A percentile compares a stretch with the other conserved stretches of the same genome.
These are phyloP conservation scores for Botrylloides violaceus DNA, from an alignment of 23 tunicate genomes.

Conservation along the genomic window DNA sequence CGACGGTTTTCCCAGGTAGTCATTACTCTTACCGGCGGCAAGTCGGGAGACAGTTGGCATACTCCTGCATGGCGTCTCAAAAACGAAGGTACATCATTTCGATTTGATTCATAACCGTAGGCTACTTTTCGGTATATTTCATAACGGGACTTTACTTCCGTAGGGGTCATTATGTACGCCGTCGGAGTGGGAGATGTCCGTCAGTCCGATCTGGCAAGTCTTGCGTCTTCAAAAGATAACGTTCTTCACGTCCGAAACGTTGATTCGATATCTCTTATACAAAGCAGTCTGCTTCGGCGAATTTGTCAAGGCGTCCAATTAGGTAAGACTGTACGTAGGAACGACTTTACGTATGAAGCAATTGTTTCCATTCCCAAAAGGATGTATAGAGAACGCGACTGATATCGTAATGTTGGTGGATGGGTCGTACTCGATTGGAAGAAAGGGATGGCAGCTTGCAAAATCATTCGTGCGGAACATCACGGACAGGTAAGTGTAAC, in stretches of 20 bases:
- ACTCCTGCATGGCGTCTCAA: conserved; percentile 37
- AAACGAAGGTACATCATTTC: conserved; percentile 18
- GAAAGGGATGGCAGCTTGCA: conserved; percentile 45
- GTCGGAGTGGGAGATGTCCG: conserved; percentile 68
- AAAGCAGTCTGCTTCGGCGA: conserved; percentile 51
- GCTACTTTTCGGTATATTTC: neutral
- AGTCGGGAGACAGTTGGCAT: conserved; percentile 43
- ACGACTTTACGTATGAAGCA: neutral
- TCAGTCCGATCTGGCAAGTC: conserved; percentile 28
- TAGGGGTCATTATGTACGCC: conserved; percentile 59
- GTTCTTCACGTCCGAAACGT: conserved; percentile 52
- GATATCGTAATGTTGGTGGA: conserved; percentile 68
- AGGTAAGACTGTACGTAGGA: no score
- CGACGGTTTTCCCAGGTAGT: conserved; percentile 36
- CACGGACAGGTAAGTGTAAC: conserved; percentile 23
- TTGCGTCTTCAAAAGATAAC: conserved; percentile 49
- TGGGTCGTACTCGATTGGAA: conserved; percentile 69
- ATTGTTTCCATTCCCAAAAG: neutral
- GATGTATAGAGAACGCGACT: conserved; percentile 60
- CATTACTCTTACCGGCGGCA: conserved; percentile 70
- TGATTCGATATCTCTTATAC: conserved; percentile 43
- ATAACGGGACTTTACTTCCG: neutral
- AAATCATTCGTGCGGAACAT: conserved; percentile 69
- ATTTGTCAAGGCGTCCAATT: conserved; percentile 59
- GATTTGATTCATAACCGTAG: neutral